Evolutionary conservation across 1,140 invertebrate species (phyloP).

Genomic region (Goniozus legneri): DNA sequence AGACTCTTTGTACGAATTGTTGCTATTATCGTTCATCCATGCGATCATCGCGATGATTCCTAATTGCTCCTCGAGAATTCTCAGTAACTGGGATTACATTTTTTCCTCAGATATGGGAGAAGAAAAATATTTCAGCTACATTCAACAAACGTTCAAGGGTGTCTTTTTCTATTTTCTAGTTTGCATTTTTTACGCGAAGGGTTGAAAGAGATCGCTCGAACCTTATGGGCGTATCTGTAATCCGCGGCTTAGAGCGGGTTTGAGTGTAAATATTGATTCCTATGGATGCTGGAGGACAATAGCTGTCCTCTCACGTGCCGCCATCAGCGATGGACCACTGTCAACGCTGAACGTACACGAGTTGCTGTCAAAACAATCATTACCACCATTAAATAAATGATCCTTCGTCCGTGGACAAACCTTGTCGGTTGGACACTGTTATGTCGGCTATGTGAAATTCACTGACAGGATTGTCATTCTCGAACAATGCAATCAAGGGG

Average conservation of each 20-base stretch:
- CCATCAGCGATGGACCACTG: slow-evolving; percentile 13
- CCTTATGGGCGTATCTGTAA: too few species aligned
- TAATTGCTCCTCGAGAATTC: too few species aligned
- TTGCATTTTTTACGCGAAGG: too few species aligned
- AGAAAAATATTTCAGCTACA: too few species aligned
- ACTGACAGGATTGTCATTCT: background rate
- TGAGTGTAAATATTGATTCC: slow-evolving; percentile 49
- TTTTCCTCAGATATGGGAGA: too few species aligned
- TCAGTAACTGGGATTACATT: too few species aligned
- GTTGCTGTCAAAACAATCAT: slow-evolving; percentile 46
- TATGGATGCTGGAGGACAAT: slow-evolving; percentile 26
- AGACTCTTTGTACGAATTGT: too few species aligned
- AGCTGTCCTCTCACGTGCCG: background rate
- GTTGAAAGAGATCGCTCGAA: slow-evolving; percentile 30
- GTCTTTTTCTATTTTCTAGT: too few species aligned
- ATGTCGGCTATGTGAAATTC: background rate
- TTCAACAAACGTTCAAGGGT: too few species aligned
- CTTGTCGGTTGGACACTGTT: background rate
- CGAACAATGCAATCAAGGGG: background rate
- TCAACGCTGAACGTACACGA: slow-evolving; percentile 8
- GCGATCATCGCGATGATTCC: too few species aligned
- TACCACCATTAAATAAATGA: slow-evolving; percentile 24
- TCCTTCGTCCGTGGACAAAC: background rate
- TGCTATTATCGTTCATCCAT: too few species aligned
- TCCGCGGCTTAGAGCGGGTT: slow-evolving; percentile 34